Evolutionary conservation across 1,140 invertebrate species (phyloP).

Genomic region (Papilio xuthus): DNA sequence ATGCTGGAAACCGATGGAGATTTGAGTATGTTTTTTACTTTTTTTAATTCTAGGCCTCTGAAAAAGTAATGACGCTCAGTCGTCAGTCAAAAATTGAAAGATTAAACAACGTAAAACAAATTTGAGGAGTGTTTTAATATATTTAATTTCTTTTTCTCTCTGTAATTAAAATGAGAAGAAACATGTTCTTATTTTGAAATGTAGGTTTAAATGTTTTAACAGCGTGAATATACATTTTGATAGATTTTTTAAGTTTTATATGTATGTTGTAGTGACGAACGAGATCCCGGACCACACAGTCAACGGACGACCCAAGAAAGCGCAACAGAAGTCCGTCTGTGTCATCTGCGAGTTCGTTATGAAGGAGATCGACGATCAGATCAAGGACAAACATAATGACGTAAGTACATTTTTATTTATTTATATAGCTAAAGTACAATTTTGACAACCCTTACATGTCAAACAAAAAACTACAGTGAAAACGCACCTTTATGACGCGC

Average conservation of each 20-base stretch:
- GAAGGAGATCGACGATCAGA: slow-evolving; percentile 85
- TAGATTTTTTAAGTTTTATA: neutral
- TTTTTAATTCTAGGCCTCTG: neutral
- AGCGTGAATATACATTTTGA: neutral
- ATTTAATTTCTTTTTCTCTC: no score
- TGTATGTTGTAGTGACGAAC: slow-evolving; percentile 81
- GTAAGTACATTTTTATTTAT: slow-evolving; percentile 66
- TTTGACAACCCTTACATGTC: no score
- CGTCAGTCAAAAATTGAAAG: no score
- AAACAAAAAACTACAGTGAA: neutral
- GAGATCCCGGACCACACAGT: slow-evolving; percentile 83
- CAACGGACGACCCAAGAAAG: slow-evolving; percentile 69
- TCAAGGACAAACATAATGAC: slow-evolving; percentile 86
- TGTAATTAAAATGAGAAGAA: no score
- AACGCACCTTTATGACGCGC: neutral
- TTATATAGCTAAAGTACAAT: neutral
- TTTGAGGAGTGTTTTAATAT: no score
- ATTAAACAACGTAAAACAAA: no score
- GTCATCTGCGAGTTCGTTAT: slow-evolving; percentile 89
- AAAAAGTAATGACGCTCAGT: no score
- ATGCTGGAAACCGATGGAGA: slow-evolving; percentile 75
- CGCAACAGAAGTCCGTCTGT: slow-evolving; percentile 73
- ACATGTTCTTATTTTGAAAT: no score
- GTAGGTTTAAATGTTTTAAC: no score
- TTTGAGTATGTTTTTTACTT: slow-evolving; percentile 78